Evolutionary conservation across 37 sponge, comb jelly and placozoan genomes (phyloP), one percentile per base, ranked within the genome.

Genomic region (Aphrocallistes beatrix): DNA sequence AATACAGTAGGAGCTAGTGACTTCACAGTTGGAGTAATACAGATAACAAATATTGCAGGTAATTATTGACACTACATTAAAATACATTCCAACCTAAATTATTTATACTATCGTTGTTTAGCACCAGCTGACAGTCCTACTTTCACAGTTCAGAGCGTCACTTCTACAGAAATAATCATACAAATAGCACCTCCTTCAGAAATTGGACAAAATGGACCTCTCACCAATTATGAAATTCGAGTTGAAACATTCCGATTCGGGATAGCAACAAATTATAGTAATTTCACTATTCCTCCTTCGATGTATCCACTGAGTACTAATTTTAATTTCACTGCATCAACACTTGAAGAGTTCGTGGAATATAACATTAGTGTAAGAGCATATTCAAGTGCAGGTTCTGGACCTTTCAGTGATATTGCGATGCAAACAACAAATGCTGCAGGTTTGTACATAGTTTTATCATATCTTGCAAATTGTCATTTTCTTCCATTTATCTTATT

Each of bases 201-300:
- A n/a, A 60, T 60, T 25, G 75, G n/a, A 32, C 75, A 60, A 30
- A 60, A 60, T 60, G 75, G 75, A 60, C 75, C 75, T 60, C 1
- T 32, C n/a, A 6, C n/a, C 3, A 13, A 3, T 21, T 60, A 60
- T 13, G 34, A 60, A 6, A 60, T 60, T 28, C 10, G 75, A 19
- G 8, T 32, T 60, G n/a, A 19, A 19, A 28, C 32, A 60, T 21
- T 32, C 32, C 10, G 25, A 13, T 60, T 60, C n/a, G 21, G 34
- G 6, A 60, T 32, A 32, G 34, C 25, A 32, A 3, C 75, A 25
- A 6, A 60, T 8, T 13, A 25, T 3, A 28, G 25, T 3, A 60
- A 32, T 6, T 8, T 13, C 25, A 60, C 25, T 19, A 30, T 6
- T 3, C 8, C 21, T 25, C 25, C 25, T 19, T 19, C 8, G 3